Evolutionary conservation across 2,113 vertebrate species (phyloP).

Genomic region (Protobothrops mucrosquamatus): DNA sequence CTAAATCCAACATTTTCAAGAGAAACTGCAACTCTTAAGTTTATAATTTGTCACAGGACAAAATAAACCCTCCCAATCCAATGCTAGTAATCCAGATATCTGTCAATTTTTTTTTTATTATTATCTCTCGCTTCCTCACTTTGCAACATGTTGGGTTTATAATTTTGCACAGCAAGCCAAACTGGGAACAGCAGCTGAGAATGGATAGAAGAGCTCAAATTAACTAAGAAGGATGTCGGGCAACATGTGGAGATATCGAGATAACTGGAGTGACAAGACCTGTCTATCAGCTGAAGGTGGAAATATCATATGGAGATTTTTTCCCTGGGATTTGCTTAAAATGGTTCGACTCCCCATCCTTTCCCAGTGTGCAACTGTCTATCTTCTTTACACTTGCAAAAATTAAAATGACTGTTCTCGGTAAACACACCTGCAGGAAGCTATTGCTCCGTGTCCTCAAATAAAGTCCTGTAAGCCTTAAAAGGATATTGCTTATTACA

Average conservation of each 20-base stretch:
- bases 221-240: slow-evolving; percentile 5
- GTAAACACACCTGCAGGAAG: slow-evolving; percentile 1
- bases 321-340: slow-evolving; percentile 12
- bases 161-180: slow-evolving; percentile 21
- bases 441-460: neutral
- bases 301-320: slow-evolving; percentile 12
- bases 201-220: neutral
- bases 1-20: neutral
- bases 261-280: slow-evolving; percentile 6
- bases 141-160: neutral
- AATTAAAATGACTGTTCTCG: slow-evolving; percentile 3
- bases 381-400: slow-evolving; percentile 10
- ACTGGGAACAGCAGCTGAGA: slow-evolving; percentile 9
- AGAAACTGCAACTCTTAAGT: neutral
- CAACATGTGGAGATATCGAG: neutral
- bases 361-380: slow-evolving; percentile 5
- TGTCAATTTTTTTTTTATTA: neutral
- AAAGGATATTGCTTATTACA: neutral
- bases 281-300: slow-evolving; percentile 7
- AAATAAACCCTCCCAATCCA: neutral
- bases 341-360: neutral
- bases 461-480: neutral
- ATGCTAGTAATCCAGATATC: neutral
- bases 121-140: neutral
- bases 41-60: neutral